Evolutionary conservation across 1,140 invertebrate genomes (phyloP).

Genomic region (Drosophila jambulina): DNA sequence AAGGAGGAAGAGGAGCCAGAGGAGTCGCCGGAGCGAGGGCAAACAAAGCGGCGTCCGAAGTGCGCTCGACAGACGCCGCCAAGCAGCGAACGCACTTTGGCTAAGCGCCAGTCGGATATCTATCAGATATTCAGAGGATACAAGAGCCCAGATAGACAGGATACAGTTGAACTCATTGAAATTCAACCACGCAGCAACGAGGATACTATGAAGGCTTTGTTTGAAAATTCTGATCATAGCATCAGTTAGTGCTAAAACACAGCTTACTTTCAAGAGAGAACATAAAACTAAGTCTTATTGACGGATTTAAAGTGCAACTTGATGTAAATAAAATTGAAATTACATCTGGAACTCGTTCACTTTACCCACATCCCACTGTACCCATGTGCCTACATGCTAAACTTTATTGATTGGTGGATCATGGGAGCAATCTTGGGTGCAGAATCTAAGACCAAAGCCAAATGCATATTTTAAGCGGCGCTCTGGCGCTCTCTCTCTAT

Average conservation of each 20-base stretch:
- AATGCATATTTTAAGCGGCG: conserved; percentile 59
- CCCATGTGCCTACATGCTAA: conserved; percentile 29
- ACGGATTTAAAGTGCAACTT: too few relatives aligned
- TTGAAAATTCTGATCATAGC: neutral
- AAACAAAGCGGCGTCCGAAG: conserved; percentile 48
- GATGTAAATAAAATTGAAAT: too few relatives aligned
- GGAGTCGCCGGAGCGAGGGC: conserved; percentile 20
- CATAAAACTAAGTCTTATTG: too few relatives aligned
- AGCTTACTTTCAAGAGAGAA: neutral
- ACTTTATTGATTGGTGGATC: conserved; percentile 72
- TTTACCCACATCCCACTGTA: neutral
- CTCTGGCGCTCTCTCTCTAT: conserved; percentile 8
- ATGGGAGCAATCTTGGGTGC: conserved; percentile 59
- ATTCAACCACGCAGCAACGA: neutral
- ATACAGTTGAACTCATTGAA: conserved; percentile 16
- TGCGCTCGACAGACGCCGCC: conserved; percentile 49
- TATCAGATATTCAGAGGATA: conserved; percentile 16
- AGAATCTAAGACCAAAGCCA: conserved; percentile 63
- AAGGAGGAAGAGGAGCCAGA: neutral
- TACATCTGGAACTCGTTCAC: neutral
- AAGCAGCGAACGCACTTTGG: conserved; percentile 74
- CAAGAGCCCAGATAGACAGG: conserved; percentile 1
- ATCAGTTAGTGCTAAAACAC: too few relatives aligned
- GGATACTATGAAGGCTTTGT: neutral
- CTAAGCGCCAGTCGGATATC: conserved; percentile 50